These are phyloP conservation scores for Zaprionus lineosus DNA, from an alignment of 2,888 invertebrate genomes.

Conservation along the genomic window DNA sequence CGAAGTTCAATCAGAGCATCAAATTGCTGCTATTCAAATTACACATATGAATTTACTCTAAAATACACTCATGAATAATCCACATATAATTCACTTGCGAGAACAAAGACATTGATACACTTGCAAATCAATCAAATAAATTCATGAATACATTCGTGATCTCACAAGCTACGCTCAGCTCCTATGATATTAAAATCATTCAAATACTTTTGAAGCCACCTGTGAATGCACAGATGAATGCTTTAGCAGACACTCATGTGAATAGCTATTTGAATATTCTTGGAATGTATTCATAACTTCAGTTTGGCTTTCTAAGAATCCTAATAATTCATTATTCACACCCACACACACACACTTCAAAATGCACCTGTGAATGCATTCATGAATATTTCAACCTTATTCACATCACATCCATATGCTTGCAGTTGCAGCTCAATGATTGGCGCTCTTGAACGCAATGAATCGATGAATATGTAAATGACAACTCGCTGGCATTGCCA, in stretches of 20 bases:
- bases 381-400: conserved; percentile 1
- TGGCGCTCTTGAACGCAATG: conserved; percentile 1
- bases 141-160: neutral
- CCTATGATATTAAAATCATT: neutral
- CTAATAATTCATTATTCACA: neutral
- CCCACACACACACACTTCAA: neutral
- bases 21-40: too few species aligned
- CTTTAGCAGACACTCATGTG: conserved; percentile 2
- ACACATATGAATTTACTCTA: neutral
- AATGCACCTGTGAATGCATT: conserved; percentile 18
- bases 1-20: too few species aligned
- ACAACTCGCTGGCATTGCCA: conserved; percentile 12
- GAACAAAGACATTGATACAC: neutral
- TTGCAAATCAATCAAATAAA: conserved; percentile 1
- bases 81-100: neutral
- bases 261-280: neutral
- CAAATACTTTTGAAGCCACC: neutral
- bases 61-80: neutral
- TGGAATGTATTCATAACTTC: conserved; percentile 4
- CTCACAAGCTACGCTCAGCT: neutral
- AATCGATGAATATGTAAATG: conserved; percentile 18
- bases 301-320: too few species aligned
- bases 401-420: neutral
- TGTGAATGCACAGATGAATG: neutral
- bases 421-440: conserved; percentile 14